These are phyloP conservation scores for Diadegma fenestrale DNA, from an alignment of 2,888 invertebrate species.

Conservation along the genomic window DNA sequence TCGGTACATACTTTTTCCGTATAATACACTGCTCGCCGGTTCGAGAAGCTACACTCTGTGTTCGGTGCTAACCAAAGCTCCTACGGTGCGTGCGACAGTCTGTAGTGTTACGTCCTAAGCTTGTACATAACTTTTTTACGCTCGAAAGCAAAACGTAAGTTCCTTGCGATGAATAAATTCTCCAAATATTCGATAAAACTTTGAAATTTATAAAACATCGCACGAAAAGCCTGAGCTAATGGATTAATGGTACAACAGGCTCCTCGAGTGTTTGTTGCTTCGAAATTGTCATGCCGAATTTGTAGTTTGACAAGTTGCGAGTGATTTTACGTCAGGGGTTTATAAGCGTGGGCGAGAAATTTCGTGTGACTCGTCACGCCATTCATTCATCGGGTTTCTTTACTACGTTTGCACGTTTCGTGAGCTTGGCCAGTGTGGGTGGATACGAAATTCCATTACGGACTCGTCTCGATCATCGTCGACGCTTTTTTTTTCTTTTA, in stretches of 20 bases:
- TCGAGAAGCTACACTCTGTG: constrained; percentile 81
- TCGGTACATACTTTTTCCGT: constrained; percentile 74
- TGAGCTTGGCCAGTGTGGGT: constrained; percentile 24
- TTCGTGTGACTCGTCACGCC: constrained; percentile 24
- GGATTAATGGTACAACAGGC: constrained; percentile 29
- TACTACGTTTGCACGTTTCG: constrained; percentile 7
- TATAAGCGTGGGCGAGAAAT: constrained; percentile 70
- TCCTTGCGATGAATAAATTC: constrained; percentile 34
- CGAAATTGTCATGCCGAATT: not conserved
- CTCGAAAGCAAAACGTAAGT: constrained; percentile 70
- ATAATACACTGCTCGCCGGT: constrained; percentile 82
- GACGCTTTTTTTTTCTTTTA: not conserved
- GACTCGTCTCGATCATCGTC: not conserved
- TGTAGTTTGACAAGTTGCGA: constrained; percentile 17
- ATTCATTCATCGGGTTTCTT: constrained; percentile 13
- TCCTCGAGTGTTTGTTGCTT: constrained; percentile 13
- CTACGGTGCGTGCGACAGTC: constrained; percentile 75
- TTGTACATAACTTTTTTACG: constrained; percentile 80
- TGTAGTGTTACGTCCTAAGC: constrained; percentile 74
- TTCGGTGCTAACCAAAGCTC: constrained; percentile 80
- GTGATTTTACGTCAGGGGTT: constrained; percentile 35
- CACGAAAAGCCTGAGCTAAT: constrained; percentile 7
- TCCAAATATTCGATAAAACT: constrained; percentile 73
- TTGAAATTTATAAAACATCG: constrained; percentile 56
- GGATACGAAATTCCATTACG: not conserved